Conservation (phyloP, 2,888 invertebrate genomes). For the Synanthedon tipuliformis region DNA sequence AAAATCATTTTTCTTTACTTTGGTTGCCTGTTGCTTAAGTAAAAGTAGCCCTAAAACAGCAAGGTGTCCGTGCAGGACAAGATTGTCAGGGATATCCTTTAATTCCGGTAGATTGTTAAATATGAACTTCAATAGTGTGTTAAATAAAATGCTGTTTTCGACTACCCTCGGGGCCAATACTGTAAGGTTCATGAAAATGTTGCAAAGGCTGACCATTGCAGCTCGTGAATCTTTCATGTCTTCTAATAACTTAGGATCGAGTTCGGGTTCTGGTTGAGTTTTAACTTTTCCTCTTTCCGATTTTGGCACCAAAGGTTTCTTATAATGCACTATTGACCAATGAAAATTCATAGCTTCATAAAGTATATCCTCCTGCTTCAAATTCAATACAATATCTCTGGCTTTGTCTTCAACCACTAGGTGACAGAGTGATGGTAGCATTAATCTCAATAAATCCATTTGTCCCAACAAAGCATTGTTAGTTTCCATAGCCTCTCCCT, state of each 20-base stretch:
- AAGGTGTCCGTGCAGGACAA: constrained; percentile 87
- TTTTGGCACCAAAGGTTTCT: constrained; percentile 83
- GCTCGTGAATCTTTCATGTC: constrained; percentile 87
- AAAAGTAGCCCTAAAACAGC: constrained; percentile 85
- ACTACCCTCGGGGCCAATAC: constrained; percentile 88
- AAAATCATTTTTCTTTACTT: constrained; percentile 88
- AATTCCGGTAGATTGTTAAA: constrained; percentile 87
- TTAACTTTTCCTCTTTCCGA: constrained; percentile 81
- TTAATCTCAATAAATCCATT: constrained; percentile 81
- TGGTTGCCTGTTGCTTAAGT: constrained; percentile 84
- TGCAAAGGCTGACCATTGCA: constrained; percentile 90
- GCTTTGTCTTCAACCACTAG: constrained; percentile 91
- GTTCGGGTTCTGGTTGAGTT: constrained; percentile 80
- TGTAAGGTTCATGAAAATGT: constrained; percentile 92
- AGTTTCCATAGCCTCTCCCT: constrained; percentile 62
- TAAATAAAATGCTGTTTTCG: constrained; percentile 81
- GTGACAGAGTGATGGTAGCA: constrained; percentile 91
- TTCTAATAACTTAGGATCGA: constrained; percentile 79
- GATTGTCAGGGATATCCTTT: constrained; percentile 84
- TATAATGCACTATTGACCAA: constrained; percentile 89
- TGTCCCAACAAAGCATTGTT: constrained; percentile 63
- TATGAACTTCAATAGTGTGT: constrained; percentile 84
- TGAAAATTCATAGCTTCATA: constrained; percentile 85
- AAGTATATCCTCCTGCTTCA: constrained; percentile 83
- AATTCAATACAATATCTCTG: constrained; percentile 80